These are phyloP conservation scores for Cairina moschata DNA, from an alignment of 2,113 vertebrate genomes.

Conservation along the genomic window DNA sequence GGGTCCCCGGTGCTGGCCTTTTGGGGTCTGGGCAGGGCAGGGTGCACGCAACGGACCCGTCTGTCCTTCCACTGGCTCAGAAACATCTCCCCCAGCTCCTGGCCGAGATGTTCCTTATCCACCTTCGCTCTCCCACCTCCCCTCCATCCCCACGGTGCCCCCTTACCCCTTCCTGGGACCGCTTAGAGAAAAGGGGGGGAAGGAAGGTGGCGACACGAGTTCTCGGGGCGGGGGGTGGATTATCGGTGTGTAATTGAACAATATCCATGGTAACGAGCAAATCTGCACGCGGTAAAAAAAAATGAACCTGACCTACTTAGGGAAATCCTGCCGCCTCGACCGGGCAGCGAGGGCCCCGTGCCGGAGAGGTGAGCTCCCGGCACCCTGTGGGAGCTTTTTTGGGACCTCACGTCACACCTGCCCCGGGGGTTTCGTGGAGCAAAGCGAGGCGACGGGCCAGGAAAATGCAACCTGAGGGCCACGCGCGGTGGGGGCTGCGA, in stretches of 20 bases:
- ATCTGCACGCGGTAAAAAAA: conserved; percentile 46
- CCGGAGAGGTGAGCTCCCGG: neutral
- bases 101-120: neutral
- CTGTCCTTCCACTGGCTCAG: neutral
- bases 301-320: conserved; percentile 72
- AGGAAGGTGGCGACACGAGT: conserved; percentile 8
- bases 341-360: neutral
- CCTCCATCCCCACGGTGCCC: rapidly evolving
- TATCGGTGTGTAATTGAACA: conserved; percentile 70
- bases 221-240: conserved; percentile 40
- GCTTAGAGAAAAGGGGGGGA: neutral
- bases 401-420: neutral
- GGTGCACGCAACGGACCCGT: neutral
- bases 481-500: neutral
- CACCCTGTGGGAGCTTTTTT: neutral
- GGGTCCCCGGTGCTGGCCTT: neutral
- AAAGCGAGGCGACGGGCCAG: neutral
- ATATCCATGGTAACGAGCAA: conserved; percentile 74
- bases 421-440: neutral
- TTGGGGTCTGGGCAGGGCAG: rapidly evolving
- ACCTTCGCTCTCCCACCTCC: neutral
- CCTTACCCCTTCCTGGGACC: neutral
- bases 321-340: conserved; percentile 4
- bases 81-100: neutral
- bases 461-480: neutral